Evolutionary conservation across 2,888 invertebrate genomes (phyloP).

Genomic region (Mythimna ferrago): DNA sequence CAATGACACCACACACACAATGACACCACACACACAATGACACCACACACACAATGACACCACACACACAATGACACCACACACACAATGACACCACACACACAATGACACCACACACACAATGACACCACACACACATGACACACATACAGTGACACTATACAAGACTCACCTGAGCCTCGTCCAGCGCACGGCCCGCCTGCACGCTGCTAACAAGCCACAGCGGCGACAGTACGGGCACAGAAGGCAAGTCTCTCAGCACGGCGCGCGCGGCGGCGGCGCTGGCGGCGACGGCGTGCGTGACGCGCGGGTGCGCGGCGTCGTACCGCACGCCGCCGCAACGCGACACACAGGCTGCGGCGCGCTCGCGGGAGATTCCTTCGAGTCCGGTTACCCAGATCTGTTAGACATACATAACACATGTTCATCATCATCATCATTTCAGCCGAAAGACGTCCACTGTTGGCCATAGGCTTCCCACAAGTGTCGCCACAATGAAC

Average conservation of each 20-base stretch:
- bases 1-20: conserved; percentile 72
- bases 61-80: conserved; percentile 75
- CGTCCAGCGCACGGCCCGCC: conserved; percentile 75
- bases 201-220: conserved; percentile 95
- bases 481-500: too few relatives aligned
- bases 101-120: conserved; percentile 45
- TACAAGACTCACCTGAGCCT: conserved; percentile 71
- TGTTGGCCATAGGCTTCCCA: too few relatives aligned
- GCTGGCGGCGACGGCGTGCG: conserved; percentile 92
- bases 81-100: conserved; percentile 76
- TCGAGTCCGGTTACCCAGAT: conserved; percentile 84
- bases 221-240: conserved; percentile 93
- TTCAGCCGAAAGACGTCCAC: too few relatives aligned
- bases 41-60: neutral
- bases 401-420: conserved; percentile 61
- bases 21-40: neutral
- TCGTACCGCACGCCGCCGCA: conserved; percentile 96
- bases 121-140: conserved; percentile 76
- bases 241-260: conserved; percentile 92
- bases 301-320: conserved; percentile 93
- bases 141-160: conserved; percentile 61
- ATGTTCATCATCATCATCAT: too few relatives aligned
- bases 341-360: conserved; percentile 82
- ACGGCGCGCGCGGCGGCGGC: conserved; percentile 87
- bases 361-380: conserved; percentile 81